A percentile compares a stretch with the other conserved stretches of the same genome.
phyloP scores from a whole-genome alignment of 2,888 invertebrate species.

The Beris morrisii region DNA sequence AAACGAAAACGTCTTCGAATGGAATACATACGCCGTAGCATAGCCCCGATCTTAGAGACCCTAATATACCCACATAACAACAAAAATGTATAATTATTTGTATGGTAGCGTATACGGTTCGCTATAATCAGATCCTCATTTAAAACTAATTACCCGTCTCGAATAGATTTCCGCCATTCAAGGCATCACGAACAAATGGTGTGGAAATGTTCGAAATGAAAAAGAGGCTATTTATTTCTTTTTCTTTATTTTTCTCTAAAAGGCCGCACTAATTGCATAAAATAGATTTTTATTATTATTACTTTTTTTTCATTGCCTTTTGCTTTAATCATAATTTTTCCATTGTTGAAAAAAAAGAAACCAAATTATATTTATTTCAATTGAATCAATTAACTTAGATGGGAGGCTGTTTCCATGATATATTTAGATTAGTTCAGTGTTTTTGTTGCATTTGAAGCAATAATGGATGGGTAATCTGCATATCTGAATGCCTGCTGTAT shows the following conservation, averaged over 20 bases:
- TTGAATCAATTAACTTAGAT: too few species aligned
- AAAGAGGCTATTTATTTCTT: conserved; percentile 9
- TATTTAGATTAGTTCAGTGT: too few species aligned
- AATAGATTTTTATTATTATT: conserved; percentile 19
- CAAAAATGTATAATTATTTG: not conserved
- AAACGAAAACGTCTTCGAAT: conserved; percentile 11
- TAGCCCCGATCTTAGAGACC: too few species aligned
- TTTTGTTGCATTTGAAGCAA: too few species aligned
- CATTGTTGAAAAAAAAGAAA: too few species aligned
- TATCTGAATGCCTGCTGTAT: too few species aligned
- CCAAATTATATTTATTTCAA: too few species aligned
- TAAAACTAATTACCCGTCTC: conserved; percentile 38
- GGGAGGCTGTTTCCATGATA: too few species aligned
- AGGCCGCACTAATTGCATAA: conserved; percentile 23
- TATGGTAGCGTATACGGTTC: conserved; percentile 29
- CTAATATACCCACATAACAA: too few species aligned
- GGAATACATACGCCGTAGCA: too few species aligned
- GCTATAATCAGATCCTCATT: conserved; percentile 39
- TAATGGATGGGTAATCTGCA: too few species aligned
- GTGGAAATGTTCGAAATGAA: conserved; percentile 34
- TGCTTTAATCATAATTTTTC: too few species aligned
- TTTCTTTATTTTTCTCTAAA: not conserved
- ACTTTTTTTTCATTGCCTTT: conserved; percentile 6
- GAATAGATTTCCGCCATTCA: conserved; percentile 37
- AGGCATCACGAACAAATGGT: conserved; percentile 36